A percentile compares a stretch with the other conserved stretches of the same genome.
Conservation (phyloP, 2,113 vertebrate species). For the Psittacula cyanocephala region DNA sequence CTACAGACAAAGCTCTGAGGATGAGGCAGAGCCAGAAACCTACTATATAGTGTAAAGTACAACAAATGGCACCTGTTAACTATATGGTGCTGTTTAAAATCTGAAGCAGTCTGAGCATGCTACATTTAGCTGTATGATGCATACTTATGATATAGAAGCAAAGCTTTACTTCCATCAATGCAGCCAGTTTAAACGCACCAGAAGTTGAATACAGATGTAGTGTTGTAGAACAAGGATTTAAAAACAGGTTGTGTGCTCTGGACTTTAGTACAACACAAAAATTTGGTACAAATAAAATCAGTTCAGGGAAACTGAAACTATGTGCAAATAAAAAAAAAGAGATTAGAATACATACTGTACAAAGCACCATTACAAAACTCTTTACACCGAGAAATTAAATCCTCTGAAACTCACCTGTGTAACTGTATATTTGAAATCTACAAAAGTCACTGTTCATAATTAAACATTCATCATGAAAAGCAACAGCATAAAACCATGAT, state of each 20-base stretch:
- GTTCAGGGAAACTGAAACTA: slow-evolving; percentile 75
- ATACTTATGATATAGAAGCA: slow-evolving; percentile 50
- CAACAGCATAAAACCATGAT: slow-evolving; percentile 60
- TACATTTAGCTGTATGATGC: slow-evolving; percentile 38
- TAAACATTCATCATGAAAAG: slow-evolving; percentile 71
- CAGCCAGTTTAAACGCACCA: slow-evolving; percentile 65
- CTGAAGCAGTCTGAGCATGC: slow-evolving; percentile 49
- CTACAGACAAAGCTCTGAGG: slow-evolving; percentile 73
- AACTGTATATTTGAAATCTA: slow-evolving; percentile 67
- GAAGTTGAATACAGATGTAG: slow-evolving; percentile 71
- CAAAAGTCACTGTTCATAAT: slow-evolving; percentile 67
- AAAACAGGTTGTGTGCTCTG: slow-evolving; percentile 72
- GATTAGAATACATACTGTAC: slow-evolving; percentile 77
- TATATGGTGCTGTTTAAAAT: slow-evolving; percentile 55
- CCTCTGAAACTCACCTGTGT: slow-evolving; percentile 68
- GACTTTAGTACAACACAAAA: slow-evolving; percentile 66
- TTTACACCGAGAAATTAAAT: slow-evolving; percentile 76
- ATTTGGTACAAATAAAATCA: slow-evolving; percentile 75
- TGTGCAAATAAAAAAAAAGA: slow-evolving; percentile 80
- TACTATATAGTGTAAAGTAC: slow-evolving; percentile 65
- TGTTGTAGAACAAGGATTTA: slow-evolving; percentile 62
- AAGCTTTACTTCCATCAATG: slow-evolving; percentile 55
- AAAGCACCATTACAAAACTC: slow-evolving; percentile 75
- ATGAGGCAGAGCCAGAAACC: slow-evolving; percentile 71
- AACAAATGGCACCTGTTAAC: slow-evolving; percentile 56